Evolutionary conservation across 2,797 vertebrate species (phyloP).

Genomic region (Liasis olivaceus): DNA sequence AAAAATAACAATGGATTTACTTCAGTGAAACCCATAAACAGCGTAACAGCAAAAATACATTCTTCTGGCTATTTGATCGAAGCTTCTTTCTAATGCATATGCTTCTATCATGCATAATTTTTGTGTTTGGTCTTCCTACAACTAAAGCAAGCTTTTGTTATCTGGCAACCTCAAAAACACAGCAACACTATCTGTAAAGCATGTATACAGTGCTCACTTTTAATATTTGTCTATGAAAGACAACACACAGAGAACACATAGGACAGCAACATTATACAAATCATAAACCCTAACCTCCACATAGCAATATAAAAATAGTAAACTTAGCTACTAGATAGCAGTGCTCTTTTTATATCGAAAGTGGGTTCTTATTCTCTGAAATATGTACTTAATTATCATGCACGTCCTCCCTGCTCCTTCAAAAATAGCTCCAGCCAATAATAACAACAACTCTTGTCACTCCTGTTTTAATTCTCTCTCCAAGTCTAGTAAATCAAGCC

Average conservation of each 20-base stretch:
- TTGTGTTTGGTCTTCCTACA: not conserved
- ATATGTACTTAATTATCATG: not conserved
- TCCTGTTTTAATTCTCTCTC: not conserved
- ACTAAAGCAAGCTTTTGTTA: not conserved
- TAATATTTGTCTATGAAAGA: not conserved
- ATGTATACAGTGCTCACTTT: not conserved
- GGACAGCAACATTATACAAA: not conserved
- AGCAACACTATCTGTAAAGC: not conserved
- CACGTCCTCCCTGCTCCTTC: not conserved
- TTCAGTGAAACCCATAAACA: not conserved
- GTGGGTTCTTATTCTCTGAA: not conserved
- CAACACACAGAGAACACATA: not conserved
- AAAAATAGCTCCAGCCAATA: not conserved
- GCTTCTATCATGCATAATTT: not conserved
- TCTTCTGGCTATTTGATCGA: not conserved
- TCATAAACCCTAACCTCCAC: not conserved
- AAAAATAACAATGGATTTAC: not conserved
- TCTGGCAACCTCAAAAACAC: not conserved
- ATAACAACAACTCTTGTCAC: not conserved
- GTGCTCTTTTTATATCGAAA: not conserved
- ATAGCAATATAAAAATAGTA: not conserved
- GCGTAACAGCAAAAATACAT: not conserved
- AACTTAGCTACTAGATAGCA: not conserved
- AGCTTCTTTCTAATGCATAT: not conserved
- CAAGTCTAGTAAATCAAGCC: not conserved